phyloP scores from a whole-genome alignment of 2,113 vertebrate genomes.

The Saccopteryx leptura region DNA sequence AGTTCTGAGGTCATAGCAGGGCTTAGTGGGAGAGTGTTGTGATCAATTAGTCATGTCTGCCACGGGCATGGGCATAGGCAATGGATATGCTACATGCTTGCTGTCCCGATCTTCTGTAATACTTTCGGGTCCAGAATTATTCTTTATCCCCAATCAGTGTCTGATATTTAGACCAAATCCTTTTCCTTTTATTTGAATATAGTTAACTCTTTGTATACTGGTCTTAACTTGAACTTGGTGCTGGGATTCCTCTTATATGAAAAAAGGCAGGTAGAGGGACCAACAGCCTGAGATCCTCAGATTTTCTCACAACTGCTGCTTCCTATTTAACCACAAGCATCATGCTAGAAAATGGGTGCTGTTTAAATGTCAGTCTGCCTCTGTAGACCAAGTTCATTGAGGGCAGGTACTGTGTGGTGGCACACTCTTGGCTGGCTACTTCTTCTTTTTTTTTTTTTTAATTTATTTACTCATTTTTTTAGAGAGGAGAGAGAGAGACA shows the following conservation, averaged over 20 bases:
- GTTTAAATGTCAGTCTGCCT: neutral
- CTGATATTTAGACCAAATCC: neutral
- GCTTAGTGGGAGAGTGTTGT: neutral
- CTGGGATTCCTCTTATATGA: neutral
- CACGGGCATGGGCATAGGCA: neutral
- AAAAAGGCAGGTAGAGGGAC: neutral
- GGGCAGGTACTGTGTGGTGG: neutral
- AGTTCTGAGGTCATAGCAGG: neutral
- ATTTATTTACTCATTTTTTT: too few species aligned
- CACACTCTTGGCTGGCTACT: neutral
- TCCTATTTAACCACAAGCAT: neutral
- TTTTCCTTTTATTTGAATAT: neutral
- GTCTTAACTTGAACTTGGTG: neutral
- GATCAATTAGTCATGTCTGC: neutral
- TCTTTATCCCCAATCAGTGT: neutral
- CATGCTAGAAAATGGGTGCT: neutral
- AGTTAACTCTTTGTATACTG: neutral
- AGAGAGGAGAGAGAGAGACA: too few species aligned
- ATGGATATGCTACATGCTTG: neutral
- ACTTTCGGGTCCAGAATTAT: neutral
- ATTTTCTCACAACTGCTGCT: neutral
- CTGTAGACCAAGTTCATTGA: neutral
- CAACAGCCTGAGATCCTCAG: neutral
- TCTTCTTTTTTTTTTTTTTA: neutral
- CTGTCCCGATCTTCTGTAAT: neutral